A percentile compares a stretch with the other conserved stretches of the same genome.
Conservation (phyloP, 1,140 invertebrate species). For the Fopius arisanus region DNA sequence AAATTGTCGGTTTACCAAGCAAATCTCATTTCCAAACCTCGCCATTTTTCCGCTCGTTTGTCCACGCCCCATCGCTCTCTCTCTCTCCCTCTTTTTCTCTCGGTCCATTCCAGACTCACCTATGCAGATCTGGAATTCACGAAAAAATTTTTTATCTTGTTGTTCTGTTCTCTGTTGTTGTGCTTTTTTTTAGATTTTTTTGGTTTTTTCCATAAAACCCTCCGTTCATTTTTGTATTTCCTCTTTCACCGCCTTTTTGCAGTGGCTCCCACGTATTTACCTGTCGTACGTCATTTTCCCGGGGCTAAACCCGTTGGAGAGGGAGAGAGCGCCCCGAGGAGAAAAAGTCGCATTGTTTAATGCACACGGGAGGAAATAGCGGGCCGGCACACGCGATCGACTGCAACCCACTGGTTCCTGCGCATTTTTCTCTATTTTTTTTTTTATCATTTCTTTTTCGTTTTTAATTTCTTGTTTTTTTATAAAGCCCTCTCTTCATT, state of each 20-base stretch:
- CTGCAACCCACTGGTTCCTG: slow-evolving; percentile 27
- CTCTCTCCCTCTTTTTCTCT: not conserved
- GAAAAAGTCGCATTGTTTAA: slow-evolving; percentile 38
- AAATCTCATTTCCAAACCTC: slow-evolving; percentile 64
- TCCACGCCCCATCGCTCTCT: slow-evolving; percentile 39
- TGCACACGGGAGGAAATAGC: slow-evolving; percentile 29
- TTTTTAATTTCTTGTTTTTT: slow-evolving; percentile 7
- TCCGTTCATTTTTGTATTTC: slow-evolving; percentile 10
- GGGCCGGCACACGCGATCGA: slow-evolving; percentile 24
- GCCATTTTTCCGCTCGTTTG: slow-evolving; percentile 57
- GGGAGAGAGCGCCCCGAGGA: not conserved
- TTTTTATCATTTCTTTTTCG: not conserved
- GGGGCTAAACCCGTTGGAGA: not conserved
- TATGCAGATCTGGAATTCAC: slow-evolving; percentile 6
- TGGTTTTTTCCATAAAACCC: not conserved
- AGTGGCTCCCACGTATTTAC: slow-evolving; percentile 28
- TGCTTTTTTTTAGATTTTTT: slow-evolving; percentile 4
- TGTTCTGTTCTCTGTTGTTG: slow-evolving; percentile 15
- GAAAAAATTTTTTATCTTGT: slow-evolving; percentile 24
- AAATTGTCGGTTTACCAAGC: slow-evolving; percentile 65
- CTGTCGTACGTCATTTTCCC: slow-evolving; percentile 37
- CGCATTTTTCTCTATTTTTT: slow-evolving; percentile 8
- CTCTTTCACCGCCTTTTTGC: slow-evolving; percentile 21
- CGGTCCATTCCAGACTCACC: not conserved
- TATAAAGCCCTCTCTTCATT: slow-evolving; percentile 7